Evolutionary conservation across 2,888 invertebrate species (phyloP), one percentile per base, ranked within the genome.

Genomic region (Nomada fucata): DNA sequence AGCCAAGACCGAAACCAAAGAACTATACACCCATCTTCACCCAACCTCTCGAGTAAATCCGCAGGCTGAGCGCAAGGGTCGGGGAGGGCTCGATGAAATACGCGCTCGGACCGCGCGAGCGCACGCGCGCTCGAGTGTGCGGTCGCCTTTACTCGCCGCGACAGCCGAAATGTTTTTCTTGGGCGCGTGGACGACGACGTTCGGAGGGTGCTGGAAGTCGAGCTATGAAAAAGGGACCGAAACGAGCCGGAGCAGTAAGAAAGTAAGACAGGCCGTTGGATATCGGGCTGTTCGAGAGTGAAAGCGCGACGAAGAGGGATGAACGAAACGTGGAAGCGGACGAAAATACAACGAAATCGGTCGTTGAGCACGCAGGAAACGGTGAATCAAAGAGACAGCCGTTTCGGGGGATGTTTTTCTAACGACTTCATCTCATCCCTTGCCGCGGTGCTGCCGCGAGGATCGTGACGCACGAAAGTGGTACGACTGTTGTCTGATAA

Each of bases 311-410:
- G 74, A 57, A 65, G 61, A 65, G 68, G 52, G 61, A 50, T 36
- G 74, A 78, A 65, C 74, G 80, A 83, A 73, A 78, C 71, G 79
- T 60, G 82, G 72, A 83, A 78, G 77, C 82, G 82, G 87, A 90
- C 88, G 85, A 90, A 91, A 91, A 91, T 91, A 91, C 89, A 85
- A 89, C 85, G 86, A 84, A 74, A 78, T 81, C 75, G 76, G 68
- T 26, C 68, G 72, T 63, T 69, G 68, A 70, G 73, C 69, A 50
- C 78, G 86, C 92, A 92, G 92, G 92, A 92, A 92, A 90, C 91
- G 84, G 91, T 92, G 91, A 92, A 92, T 92, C 92, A 92, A 92
- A 90, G 88, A 87, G 91, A 92, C 92, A 91, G 90, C 89, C 85
- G 88, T 86, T 85, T 80, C 80, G 79, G 80, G 85, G 81, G 80